phyloP scores from a whole-genome alignment of 2,797 vertebrate genomes.

The Phrynocephalus vlangalii region DNA sequence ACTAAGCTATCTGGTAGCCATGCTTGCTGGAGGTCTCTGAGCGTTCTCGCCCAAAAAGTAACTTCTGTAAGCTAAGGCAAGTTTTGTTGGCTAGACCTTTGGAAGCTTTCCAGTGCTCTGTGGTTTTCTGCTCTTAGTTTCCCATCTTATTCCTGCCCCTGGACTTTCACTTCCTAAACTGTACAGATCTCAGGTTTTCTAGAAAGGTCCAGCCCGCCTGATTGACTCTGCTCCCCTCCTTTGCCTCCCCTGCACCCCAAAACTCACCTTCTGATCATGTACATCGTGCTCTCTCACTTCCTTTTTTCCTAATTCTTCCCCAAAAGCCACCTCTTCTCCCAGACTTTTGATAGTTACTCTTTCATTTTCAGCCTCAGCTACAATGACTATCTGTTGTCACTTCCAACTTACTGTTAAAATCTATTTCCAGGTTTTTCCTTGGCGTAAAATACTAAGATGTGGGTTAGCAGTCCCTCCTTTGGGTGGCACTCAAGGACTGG shows the following conservation, averaged over 20 bases:
- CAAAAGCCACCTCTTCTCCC: not conserved
- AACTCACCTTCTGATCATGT: not conserved
- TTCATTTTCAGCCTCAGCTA: not conserved
- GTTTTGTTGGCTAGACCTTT: constrained; percentile 5
- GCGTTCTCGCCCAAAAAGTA: too few relatives aligned
- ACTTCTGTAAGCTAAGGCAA: not conserved
- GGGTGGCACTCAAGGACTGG: too few relatives aligned
- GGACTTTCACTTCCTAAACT: not conserved
- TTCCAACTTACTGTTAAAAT: not conserved
- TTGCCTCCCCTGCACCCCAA: not conserved
- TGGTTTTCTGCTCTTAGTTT: not conserved
- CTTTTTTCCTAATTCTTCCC: not conserved
- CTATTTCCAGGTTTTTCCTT: not conserved
- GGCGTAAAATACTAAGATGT: too few relatives aligned
- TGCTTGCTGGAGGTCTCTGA: too few relatives aligned
- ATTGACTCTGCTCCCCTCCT: not conserved
- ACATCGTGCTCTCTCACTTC: too few relatives aligned
- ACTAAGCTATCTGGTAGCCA: too few relatives aligned
- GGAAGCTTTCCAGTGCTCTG: not conserved
- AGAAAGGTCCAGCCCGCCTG: not conserved
- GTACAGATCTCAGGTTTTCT: not conserved
- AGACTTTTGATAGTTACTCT: not conserved
- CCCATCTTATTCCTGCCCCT: not conserved
- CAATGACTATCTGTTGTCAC: too few relatives aligned
- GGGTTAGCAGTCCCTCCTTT: too few relatives aligned